These are phyloP conservation scores for Schizopygopsis pylzovi DNA, from an alignment of 2,797 vertebrate species.

Conservation along the genomic window DNA sequence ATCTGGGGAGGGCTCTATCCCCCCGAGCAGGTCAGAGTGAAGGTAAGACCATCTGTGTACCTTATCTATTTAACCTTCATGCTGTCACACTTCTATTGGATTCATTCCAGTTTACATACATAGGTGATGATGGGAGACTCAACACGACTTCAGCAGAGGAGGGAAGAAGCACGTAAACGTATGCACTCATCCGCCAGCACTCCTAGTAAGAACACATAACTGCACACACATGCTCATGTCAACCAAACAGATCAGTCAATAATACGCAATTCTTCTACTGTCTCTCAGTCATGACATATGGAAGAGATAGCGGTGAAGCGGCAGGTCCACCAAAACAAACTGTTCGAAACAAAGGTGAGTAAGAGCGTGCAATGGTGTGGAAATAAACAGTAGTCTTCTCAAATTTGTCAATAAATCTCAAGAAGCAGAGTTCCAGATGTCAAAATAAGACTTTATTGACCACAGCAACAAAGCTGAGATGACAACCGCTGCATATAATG, in stretches of 20 bases:
- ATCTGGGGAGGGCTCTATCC: slow-evolving; percentile 87
- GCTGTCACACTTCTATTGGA: background rate
- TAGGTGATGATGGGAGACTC: slow-evolving; percentile 81
- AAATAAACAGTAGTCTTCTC: too few relatives aligned
- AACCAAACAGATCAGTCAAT: background rate
- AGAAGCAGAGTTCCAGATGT: too few relatives aligned
- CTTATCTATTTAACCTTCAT: slow-evolving; percentile 8
- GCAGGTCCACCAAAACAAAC: slow-evolving; percentile 24
- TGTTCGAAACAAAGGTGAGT: slow-evolving; percentile 46
- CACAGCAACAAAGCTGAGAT: too few relatives aligned
- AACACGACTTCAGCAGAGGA: slow-evolving; percentile 78
- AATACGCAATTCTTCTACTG: background rate
- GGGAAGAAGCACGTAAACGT: slow-evolving; percentile 77
- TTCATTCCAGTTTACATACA: background rate
- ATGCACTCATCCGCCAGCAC: slow-evolving; percentile 73
- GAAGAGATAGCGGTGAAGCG: slow-evolving; percentile 27
- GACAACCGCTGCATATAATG: too few relatives aligned
- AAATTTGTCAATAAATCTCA: too few relatives aligned
- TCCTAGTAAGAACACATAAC: slow-evolving; percentile 56
- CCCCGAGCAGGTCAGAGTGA: slow-evolving; percentile 78
- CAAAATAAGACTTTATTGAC: too few relatives aligned
- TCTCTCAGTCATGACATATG: slow-evolving; percentile 54
- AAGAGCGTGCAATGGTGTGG: too few relatives aligned
- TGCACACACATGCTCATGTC: background rate
- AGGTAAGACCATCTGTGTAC: slow-evolving; percentile 63